Evolutionary conservation across 2,113 vertebrate genomes (phyloP).

Genomic region (Lampris incognitus): DNA sequence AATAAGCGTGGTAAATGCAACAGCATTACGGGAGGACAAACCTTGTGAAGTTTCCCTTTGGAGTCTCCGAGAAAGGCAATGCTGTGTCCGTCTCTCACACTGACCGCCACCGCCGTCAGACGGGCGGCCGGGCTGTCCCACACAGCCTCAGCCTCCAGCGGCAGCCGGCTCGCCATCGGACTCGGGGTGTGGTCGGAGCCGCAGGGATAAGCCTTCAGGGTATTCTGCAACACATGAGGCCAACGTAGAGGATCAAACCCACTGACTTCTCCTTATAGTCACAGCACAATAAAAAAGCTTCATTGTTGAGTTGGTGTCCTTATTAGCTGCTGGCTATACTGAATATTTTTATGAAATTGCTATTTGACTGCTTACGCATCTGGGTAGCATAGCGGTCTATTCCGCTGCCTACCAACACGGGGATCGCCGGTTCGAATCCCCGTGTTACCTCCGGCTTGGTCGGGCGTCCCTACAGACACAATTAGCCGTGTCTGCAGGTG

Average conservation of each 20-base stretch:
- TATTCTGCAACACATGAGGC: constrained; percentile 83
- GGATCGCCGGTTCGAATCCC: too few species aligned
- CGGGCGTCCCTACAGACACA: too few species aligned
- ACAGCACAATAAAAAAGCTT: constrained; percentile 8
- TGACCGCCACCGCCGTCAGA: constrained; percentile 92
- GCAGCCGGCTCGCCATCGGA: constrained; percentile 91
- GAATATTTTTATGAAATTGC: too few species aligned
- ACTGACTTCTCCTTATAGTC: neutral
- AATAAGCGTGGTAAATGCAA: neutral
- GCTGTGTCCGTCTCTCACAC: constrained; percentile 87
- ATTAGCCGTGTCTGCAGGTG: too few species aligned
- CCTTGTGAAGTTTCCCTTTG: constrained; percentile 92
- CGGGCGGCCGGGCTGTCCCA: constrained; percentile 84
- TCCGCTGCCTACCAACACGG: too few species aligned
- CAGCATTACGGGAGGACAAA: constrained; percentile 56
- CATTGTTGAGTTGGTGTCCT: too few species aligned
- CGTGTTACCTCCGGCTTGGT: too few species aligned
- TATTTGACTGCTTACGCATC: too few species aligned
- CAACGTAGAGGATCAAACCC: constrained; percentile 23
- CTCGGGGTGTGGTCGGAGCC: constrained; percentile 98
- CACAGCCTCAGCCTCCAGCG: constrained; percentile 83
- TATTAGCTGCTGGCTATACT: too few species aligned
- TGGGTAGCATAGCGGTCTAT: too few species aligned
- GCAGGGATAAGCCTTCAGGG: constrained; percentile 93
- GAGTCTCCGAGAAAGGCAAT: constrained; percentile 94